phyloP scores from a whole-genome alignment of 2,113 vertebrate species.

The Xenotilapia caudafasciata region DNA sequence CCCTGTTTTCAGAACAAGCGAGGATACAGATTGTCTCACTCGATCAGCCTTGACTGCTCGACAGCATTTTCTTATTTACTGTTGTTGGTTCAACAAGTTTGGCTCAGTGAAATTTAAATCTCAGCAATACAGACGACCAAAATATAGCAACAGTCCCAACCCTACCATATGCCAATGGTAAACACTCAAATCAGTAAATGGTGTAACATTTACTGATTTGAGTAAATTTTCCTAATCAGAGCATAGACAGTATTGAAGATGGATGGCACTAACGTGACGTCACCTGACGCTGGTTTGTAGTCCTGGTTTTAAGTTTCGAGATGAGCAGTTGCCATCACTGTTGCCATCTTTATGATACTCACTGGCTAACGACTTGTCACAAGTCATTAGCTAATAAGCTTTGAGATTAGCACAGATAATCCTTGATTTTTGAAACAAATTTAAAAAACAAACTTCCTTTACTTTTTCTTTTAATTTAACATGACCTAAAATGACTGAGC shows the following conservation, averaged over 20 bases:
- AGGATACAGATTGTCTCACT: constrained; percentile 48
- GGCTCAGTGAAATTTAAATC: background rate
- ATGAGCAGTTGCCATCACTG: background rate
- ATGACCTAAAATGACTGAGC: background rate
- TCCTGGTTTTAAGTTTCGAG: background rate
- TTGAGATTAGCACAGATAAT: background rate
- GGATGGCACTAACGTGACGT: rapidly evolving
- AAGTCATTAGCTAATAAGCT: background rate
- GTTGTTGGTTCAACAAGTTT: background rate
- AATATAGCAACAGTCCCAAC: background rate
- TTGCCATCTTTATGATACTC: background rate
- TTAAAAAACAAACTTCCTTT: background rate
- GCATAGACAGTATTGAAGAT: background rate
- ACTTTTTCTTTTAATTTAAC: background rate
- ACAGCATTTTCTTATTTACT: constrained; percentile 32
- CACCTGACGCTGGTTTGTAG: background rate
- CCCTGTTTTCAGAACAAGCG: background rate
- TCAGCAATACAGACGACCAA: background rate
- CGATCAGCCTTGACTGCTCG: constrained; percentile 14
- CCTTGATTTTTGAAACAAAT: background rate
- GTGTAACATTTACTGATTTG: too few relatives aligned
- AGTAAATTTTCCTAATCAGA: background rate
- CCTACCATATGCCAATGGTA: background rate
- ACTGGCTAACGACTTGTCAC: background rate
- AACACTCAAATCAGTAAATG: background rate